phyloP scores from a whole-genome alignment of 2,113 vertebrate genomes.

The Aleadryas rufinucha region DNA sequence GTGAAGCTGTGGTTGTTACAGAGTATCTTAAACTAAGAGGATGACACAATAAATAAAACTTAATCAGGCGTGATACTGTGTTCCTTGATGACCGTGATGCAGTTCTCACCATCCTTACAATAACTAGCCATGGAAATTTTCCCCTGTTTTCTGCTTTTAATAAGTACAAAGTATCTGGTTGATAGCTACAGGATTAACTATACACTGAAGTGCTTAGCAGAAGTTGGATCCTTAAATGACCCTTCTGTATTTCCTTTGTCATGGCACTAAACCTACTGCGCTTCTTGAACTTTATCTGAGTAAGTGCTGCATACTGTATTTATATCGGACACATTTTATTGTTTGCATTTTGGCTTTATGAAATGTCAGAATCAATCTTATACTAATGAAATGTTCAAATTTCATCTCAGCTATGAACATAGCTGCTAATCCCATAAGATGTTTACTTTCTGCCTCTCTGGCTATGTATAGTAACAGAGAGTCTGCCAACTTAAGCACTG shows the following conservation, averaged over 20 bases:
- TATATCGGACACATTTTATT: slow-evolving; percentile 48
- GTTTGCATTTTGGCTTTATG: slow-evolving; percentile 65
- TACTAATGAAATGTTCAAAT: slow-evolving; percentile 66
- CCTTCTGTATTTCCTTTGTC: slow-evolving; percentile 43
- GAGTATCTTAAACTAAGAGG: neutral
- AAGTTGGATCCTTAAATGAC: slow-evolving; percentile 39
- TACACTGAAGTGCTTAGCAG: neutral
- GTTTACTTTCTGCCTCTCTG: slow-evolving; percentile 51
- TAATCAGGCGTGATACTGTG: neutral
- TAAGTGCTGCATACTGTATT: slow-evolving; percentile 39
- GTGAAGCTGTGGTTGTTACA: neutral
- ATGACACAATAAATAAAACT: neutral
- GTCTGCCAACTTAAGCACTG: slow-evolving; percentile 53
- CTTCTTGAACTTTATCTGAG: slow-evolving; percentile 64
- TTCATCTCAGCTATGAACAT: slow-evolving; percentile 56
- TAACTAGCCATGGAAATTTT: neutral
- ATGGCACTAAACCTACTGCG: slow-evolving; percentile 22
- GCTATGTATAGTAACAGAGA: slow-evolving; percentile 59
- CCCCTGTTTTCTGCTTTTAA: neutral
- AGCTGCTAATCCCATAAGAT: slow-evolving; percentile 57
- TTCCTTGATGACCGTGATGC: neutral
- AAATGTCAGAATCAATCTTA: slow-evolving; percentile 68
- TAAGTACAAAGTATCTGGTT: neutral
- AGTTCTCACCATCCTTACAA: neutral
- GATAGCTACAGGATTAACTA: neutral